Base-by-base conservation (phyloP, 2,888 invertebrate genomes). In the Geotrupes spiniger region DNA sequence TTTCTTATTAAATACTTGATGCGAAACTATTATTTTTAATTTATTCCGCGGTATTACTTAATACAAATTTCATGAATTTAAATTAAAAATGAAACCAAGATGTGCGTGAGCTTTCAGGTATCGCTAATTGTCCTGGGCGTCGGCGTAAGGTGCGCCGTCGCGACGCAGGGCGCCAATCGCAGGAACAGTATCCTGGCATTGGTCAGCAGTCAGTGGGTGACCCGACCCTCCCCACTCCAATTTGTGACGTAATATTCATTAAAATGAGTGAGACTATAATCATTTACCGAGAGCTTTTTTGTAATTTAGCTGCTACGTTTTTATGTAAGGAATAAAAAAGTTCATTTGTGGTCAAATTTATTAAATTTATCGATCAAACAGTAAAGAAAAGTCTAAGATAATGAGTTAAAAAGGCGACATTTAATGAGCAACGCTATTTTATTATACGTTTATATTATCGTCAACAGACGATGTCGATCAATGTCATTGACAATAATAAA, bases 81-180 rank as follows among this genome's bases (percentile, higher is more conserved):
- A n/a, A n/a, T n/a, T n/a, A n/a, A n/a, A n/a, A n/a, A n/a, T n/a
- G n/a, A n/a, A n/a, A n/a, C n/a, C n/a, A n/a, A n/a, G n/a, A n/a
- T n/a, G n/a, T n/a, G n/a, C n/a, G n/a, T 21, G 21, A 21, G 21
- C 21, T 21, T 21, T 12, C 33, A 33, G 33, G 33, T 33, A 33
- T 12, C 4, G 10, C n/a, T 33, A 33, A 33, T 33, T 33, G 15
- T 10, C 9, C 54, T 54, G 66, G 63, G 65, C 65, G 65, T 64
- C 63, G 60, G 57, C 54, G 55, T 49, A 60, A 61, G 63, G 58
- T 65, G 70, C 68, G 68, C 69, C 70, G 69, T 62, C 70, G 69
- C 66, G 70, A 64, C 69, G 69, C 61, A 49, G 46, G 55, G 58
- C 68, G 65, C 72, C 72, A 73, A 71, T 71, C 57, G 70, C 64